Percentiles rank a stretch among this genome's conserved stretches.
phyloP scores from a whole-genome alignment of 2,113 vertebrate genomes.

The Atherinomorus stipes region DNA sequence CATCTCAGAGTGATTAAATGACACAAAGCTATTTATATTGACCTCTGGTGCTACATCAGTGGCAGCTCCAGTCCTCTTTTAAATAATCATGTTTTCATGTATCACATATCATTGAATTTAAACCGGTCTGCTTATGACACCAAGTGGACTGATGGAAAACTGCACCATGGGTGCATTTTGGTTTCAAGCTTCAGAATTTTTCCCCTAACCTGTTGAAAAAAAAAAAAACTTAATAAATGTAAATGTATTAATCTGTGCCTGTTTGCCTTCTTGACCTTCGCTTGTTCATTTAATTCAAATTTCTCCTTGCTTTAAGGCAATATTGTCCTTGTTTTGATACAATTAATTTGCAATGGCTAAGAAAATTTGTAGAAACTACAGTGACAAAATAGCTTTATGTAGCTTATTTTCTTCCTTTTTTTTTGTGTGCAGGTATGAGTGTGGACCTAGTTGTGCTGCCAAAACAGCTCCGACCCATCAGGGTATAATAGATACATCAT shows the following conservation, averaged over 20 bases:
- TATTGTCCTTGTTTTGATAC: too few relatives aligned
- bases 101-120: not conserved
- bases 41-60: slow-evolving; percentile 14
- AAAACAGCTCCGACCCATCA: too few relatives aligned
- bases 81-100: not conserved
- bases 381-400: too few relatives aligned
- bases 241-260: not conserved
- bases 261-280: not conserved
- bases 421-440: too few relatives aligned
- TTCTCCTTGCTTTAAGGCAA: too few relatives aligned
- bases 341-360: too few relatives aligned
- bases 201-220: not conserved
- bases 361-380: too few relatives aligned
- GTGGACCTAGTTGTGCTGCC: too few relatives aligned
- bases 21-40: slow-evolving; percentile 20
- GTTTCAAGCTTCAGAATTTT: not conserved
- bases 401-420: too few relatives aligned
- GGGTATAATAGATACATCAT: too few relatives aligned
- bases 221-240: slow-evolving; percentile 10
- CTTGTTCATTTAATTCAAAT: not conserved
- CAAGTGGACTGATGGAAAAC: slow-evolving; percentile 36
- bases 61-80: slow-evolving; percentile 20
- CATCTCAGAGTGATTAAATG: slow-evolving; percentile 10
- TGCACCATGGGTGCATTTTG: not conserved
- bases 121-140: slow-evolving; percentile 18